Conservation (phyloP, 2,888 invertebrate genomes). For the Metallyticus violacea region DNA sequence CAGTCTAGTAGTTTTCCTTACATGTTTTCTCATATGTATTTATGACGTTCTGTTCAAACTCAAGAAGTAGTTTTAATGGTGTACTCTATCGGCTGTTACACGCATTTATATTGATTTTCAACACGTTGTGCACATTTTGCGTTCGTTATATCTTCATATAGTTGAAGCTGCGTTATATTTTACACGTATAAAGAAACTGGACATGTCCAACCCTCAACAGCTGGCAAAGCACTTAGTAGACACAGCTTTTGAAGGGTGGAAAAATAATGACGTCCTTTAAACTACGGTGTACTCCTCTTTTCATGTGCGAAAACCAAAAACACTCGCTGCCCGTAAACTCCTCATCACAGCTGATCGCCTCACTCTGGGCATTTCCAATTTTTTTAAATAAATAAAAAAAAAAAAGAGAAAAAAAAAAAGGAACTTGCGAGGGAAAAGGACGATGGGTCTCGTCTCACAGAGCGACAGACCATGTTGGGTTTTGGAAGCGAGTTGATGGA, state of each 20-base stretch:
- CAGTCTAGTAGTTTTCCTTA: no score
- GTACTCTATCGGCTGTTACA: no score
- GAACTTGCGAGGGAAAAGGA: not conserved
- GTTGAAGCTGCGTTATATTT: no score
- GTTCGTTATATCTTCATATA: no score
- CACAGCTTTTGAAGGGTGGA: not conserved
- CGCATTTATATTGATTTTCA: no score
- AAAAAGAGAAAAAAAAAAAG: not conserved
- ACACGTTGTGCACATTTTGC: no score
- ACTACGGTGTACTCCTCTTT: not conserved
- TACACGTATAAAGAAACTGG: not conserved
- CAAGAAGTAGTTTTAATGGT: no score
- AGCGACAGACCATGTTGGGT: no score
- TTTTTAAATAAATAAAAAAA: not conserved
- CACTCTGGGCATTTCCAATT: not conserved
- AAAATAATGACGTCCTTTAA: not conserved
- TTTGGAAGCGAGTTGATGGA: not conserved
- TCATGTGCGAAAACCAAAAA: no score
- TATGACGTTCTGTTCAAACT: no score
- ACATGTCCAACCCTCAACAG: not conserved
- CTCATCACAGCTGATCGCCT: not conserved
- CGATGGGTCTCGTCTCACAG: not conserved
- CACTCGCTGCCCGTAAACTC: not conserved
- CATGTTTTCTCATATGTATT: no score
- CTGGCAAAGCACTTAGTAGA: not conserved